Base-by-base conservation (phyloP, 2,797 vertebrate species). In the Cephalopachus bancanus region DNA sequence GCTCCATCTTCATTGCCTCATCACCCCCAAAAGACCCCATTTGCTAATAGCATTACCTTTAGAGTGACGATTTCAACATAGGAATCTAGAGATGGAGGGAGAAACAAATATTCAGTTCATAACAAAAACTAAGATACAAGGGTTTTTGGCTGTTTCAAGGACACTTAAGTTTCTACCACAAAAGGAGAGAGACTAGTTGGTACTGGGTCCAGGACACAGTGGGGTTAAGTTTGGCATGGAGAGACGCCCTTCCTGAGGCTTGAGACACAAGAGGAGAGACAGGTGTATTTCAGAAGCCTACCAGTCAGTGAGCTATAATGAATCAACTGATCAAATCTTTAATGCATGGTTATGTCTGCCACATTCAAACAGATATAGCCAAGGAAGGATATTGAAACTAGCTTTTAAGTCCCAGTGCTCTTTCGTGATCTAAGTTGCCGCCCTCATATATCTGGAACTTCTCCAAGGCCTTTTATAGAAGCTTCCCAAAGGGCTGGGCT, bases 331-430 rank as follows among this genome's bases (percentile, higher is more conserved):
- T 79, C 33, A 80, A 74, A 78, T 65, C 55, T 65, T 96, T 85
- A 49, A 51, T 67, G 26, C 49, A 89, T n/a, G 8, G 24, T 69
- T 65, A 89, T 57, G n/a, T 44, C 49, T 78, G 49, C 51, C 75
- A 57, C 37, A 84, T 72, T 93, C 49, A 85, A 83, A 81, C 24
- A 93, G 81, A 91, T 11, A 88, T 5, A 89, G 69, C 44, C 86
- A 89, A 78, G 89, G 74, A 89, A 96, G 26, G 59, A 78, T 79
- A 88, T 24, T 81, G 51, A 83, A 96, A 86, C 55, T 85, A 96
- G 26, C 49, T 86, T 90, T 65, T 92, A 93, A 60, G 71, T 84
- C 62, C 65, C 67, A 5, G 14, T 71, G 53, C 55, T 95, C 33
- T 88, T 88, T 95, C 83, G 65, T 37, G 19, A 69, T 91, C 72